Evolutionary conservation across 2,888 invertebrate species (phyloP).

Genomic region (Ligdia adustata): DNA sequence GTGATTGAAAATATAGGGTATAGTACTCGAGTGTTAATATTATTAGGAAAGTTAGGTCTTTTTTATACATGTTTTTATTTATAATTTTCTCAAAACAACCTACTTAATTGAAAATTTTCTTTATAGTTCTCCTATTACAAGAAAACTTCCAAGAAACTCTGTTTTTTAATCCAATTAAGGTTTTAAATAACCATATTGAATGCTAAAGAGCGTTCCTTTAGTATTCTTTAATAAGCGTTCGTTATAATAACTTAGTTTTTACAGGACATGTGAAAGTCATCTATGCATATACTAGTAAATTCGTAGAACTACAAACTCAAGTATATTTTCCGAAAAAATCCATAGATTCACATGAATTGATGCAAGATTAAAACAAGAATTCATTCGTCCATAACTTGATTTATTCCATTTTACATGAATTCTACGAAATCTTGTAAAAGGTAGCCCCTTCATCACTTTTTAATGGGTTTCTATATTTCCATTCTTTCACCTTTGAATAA

Average conservation of each 20-base stretch:
- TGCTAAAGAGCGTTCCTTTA: not conserved
- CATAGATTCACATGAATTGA: constrained; percentile 11
- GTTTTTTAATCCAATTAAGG: not conserved
- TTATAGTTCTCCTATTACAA: not conserved
- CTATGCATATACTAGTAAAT: no score
- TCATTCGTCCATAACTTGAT: not conserved
- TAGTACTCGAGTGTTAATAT: no score
- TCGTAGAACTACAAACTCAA: not conserved
- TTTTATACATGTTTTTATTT: not conserved
- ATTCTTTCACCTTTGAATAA: no score
- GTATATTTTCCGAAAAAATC: constrained; percentile 2
- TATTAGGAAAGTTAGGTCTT: no score
- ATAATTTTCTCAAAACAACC: not conserved
- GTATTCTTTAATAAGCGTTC: constrained; percentile 5
- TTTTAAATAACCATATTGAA: not conserved
- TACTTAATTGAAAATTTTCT: no score
- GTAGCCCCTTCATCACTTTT: no score
- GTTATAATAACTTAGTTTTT: not conserved
- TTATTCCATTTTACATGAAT: constrained; percentile 1
- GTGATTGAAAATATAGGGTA: no score
- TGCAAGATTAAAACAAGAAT: not conserved
- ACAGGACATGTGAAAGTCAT: not conserved
- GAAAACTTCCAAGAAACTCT: not conserved
- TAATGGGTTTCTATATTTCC: no score
- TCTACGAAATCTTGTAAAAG: constrained; percentile 10